These are phyloP conservation scores for Apodemia mormo DNA, from an alignment of 2,888 invertebrate genomes.

Conservation along the genomic window DNA sequence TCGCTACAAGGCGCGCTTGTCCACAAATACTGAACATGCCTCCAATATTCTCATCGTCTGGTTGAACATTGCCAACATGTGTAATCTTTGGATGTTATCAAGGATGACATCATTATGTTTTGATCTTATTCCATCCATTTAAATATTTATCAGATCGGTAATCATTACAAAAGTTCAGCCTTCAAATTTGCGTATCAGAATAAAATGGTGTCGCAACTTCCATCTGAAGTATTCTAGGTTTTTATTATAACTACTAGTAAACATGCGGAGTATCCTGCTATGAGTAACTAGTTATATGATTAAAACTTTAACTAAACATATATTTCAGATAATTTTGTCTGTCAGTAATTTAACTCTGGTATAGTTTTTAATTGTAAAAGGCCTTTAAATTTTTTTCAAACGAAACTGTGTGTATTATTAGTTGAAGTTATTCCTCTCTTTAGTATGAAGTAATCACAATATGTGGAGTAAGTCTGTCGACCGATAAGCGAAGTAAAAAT, in stretches of 20 bases:
- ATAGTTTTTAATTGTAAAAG: neutral
- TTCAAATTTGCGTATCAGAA: neutral
- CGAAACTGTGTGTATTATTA: neutral
- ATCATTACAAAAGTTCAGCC: neutral
- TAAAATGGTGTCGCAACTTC: too few relatives aligned
- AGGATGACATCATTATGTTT: neutral
- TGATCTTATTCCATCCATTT: neutral
- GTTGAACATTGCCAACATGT: neutral
- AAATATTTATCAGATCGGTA: neutral
- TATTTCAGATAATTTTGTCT: too few relatives aligned
- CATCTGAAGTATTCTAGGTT: too few relatives aligned
- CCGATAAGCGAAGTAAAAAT: constrained; percentile 10
- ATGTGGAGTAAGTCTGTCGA: constrained; percentile 12
- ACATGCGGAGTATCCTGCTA: too few relatives aligned
- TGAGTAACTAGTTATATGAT: too few relatives aligned
- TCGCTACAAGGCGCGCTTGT: neutral
- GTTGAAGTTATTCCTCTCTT: neutral
- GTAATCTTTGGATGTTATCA: constrained; percentile 4
- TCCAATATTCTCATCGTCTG: neutral
- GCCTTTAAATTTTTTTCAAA: neutral
- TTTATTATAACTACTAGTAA: too few relatives aligned
- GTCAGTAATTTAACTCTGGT: neutral
- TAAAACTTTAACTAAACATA: too few relatives aligned
- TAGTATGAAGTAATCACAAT: neutral
- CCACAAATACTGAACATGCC: neutral